These are phyloP conservation scores for Cynopterus sphinx DNA, from an alignment of 2,797 vertebrate genomes.

Conservation along the genomic window DNA sequence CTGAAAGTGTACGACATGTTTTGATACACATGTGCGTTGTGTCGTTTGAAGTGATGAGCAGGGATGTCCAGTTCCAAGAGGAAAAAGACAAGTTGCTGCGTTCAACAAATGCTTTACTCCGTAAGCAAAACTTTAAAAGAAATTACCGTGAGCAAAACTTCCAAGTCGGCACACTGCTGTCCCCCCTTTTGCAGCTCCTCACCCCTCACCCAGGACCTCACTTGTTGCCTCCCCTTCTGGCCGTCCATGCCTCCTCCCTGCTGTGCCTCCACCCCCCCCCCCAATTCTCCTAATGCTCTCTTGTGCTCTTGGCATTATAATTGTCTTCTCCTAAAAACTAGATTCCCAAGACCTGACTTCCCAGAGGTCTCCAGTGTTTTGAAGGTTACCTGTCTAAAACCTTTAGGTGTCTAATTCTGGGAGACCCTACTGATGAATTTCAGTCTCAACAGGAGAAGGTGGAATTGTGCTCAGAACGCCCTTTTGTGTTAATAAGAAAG, in stretches of 20 bases:
- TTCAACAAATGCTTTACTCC: background rate
- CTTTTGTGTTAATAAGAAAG: background rate
- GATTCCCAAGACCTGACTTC: background rate
- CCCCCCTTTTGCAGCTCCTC: background rate
- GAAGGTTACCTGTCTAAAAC: background rate
- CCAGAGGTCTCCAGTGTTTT: background rate
- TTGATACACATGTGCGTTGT: background rate
- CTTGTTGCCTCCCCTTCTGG: background rate
- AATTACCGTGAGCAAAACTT: background rate
- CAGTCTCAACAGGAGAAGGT: background rate
- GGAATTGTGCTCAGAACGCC: background rate
- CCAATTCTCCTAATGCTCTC: background rate
- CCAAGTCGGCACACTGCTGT: rapidly evolving
- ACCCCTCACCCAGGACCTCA: background rate
- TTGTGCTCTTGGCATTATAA: background rate
- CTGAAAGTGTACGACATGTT: background rate
- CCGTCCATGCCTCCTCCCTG: background rate
- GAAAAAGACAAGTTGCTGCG: background rate
- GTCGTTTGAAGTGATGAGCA: background rate
- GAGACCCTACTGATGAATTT: background rate
- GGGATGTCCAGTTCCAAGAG: background rate
- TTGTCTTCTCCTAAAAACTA: background rate
- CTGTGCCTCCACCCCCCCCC: no score
- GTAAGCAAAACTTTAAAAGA: background rate
- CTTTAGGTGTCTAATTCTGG: background rate